Evolutionary conservation across 2,888 invertebrate genomes (phyloP).

Genomic region (Polydrusus tereticollis): DNA sequence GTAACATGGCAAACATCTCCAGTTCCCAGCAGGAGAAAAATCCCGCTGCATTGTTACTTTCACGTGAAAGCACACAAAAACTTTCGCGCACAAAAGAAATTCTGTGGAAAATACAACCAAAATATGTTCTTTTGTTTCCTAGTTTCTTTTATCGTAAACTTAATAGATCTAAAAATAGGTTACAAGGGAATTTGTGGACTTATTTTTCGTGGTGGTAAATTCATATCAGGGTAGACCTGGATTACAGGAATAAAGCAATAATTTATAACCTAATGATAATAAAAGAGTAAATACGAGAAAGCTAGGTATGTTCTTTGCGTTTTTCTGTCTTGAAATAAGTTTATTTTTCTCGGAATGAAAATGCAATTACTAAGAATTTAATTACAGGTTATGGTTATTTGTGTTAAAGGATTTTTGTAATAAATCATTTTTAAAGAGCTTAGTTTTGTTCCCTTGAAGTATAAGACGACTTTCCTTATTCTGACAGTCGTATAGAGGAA

Average conservation of each 20-base stretch:
- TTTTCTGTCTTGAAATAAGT: too few species aligned
- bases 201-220: background rate
- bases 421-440: too few species aligned
- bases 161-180: background rate
- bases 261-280: background rate
- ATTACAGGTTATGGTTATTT: too few species aligned
- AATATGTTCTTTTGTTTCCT: slow-evolving; percentile 3
- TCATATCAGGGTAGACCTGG: too few species aligned
- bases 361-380: too few species aligned
- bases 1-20: background rate
- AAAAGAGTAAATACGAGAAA: too few species aligned
- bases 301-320: too few species aligned
- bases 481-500: too few species aligned
- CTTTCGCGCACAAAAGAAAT: slow-evolving; percentile 1
- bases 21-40: background rate
- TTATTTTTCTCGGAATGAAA: too few species aligned
- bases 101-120: slow-evolving; percentile 6
- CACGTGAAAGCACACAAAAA: background rate
- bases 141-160: slow-evolving; percentile 12
- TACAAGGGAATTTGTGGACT: background rate
- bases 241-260: background rate
- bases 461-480: too few species aligned
- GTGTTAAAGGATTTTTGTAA: too few species aligned
- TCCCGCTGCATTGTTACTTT: slow-evolving; percentile 8
- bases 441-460: too few species aligned